Evolutionary conservation across 1,140 invertebrate genomes (phyloP), one percentile per base, ranked within the genome.

Genomic region (Heliothis virescens): DNA sequence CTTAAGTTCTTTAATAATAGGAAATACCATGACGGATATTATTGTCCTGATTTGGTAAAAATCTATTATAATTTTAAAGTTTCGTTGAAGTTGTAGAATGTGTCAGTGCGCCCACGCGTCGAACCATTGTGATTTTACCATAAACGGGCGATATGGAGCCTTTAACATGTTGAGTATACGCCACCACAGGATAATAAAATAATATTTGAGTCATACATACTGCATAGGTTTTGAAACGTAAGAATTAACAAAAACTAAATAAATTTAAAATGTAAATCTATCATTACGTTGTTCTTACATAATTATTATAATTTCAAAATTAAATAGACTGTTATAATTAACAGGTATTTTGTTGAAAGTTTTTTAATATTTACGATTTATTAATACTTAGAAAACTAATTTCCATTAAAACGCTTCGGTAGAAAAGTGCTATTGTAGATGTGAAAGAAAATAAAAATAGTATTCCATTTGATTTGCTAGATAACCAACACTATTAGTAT

Each of bases 51-150:
- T 76, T 63, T 16, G 59, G 59, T 52, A 79, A 79, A 78, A 79
- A 62, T 69, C 67, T 1, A 59, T 26, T 65, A 60, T 72, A 62
- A 71, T 29, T 62, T 69, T 48, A 74, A 41, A 57, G 76, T 72
- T 78, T 82, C 71, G 71, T 78, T 73, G 71, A 74, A 69, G 69
- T 50, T 65, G 65, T 77, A 80, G 72, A 82, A 80, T 84, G 74
- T 69, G 62, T 60, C 59, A 74, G 48, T 53, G 55, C 83, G 79
- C 82, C 82, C 74, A 82, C 84, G 71, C 82, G 3, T 18, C 15
- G 62, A 76, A 10, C 74, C 52, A 76, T 76, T 76, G 74, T 76
- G 59, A 76, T 63, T 63, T 63, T 76, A 34, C 60, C 59, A 63
- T 76, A 76, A 76, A 65, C 21, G 10, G 48, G 3, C 21, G 72